Evolutionary conservation across 2,888 invertebrate species (phyloP), one percentile per base, ranked within the genome.

Genomic region (Sarcophaga rosellei): DNA sequence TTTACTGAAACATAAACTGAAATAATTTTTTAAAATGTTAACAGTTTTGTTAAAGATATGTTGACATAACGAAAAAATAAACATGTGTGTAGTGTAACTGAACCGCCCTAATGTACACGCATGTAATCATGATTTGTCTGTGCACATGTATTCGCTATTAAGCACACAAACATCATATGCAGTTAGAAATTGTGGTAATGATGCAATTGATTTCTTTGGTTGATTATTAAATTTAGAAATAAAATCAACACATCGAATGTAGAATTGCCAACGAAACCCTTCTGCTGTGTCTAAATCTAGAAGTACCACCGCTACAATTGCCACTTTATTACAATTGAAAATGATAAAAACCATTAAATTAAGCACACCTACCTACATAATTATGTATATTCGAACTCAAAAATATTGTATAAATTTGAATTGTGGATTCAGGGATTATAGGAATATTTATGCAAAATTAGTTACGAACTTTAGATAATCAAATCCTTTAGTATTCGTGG

Each of bases 121-220:
- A 35, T 35, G 35, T 35, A 35, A 53, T 53, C 53, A 53, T 53
- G 15, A 70, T 61, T 20, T 65, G 35, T 20, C 17, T 68, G 25
- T 69, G 65, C 35, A 44, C 66, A 66, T 25, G 66, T 35, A 61
- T 66, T 21, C 21, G 21, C 25, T 61, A 25, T 61, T 61, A 20
- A 77, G 8, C 47, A 76, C 53, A 66, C 70, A 66, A 70, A 81
- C 75, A 81, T 87, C 81, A 84, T 75, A 65, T 80, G 77, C 85
- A 82, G 79, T 80, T 83, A 72, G 87, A 25, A 78, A 84, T 85
- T 87, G 87, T 61, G 87, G 87, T 85, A 83, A 85, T 81, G 86
- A 86, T 86, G 84, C 84, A 86, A 86, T 86, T 86, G 86, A 86
- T 84, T 86, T 86, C 81, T 78, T 81, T 86, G 86, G 81, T 81